Evolutionary conservation across 1,140 invertebrate species (phyloP).

Genomic region (Drosophila nebulosa): DNA sequence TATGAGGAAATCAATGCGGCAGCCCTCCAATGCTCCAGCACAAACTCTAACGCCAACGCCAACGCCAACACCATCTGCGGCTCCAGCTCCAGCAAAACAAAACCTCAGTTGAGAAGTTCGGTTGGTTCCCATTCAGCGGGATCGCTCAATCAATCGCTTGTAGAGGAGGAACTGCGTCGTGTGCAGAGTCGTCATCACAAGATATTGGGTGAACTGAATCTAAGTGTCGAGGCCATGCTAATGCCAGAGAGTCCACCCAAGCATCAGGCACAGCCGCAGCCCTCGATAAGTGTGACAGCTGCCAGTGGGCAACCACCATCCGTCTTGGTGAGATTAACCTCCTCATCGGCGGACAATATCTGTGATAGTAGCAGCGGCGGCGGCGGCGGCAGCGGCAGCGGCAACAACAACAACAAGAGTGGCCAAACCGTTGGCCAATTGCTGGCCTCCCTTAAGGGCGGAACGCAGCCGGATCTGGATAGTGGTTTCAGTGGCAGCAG

Average conservation of each 20-base stretch:
- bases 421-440: conserved; percentile 61
- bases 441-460: conserved; percentile 80
- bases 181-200: conserved; percentile 89
- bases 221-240: conserved; percentile 93
- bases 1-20: conserved; percentile 89
- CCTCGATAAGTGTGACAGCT: conserved; percentile 80
- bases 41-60: not conserved
- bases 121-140: conserved; percentile 68
- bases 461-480: conserved; percentile 84
- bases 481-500: conserved; percentile 91
- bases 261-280: conserved; percentile 63
- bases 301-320: conserved; percentile 66
- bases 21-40: conserved; percentile 64
- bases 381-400: too few relatives aligned
- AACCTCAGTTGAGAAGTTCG: conserved; percentile 30
- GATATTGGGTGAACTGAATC: conserved; percentile 91
- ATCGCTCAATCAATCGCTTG: conserved; percentile 85
- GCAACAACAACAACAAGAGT: not conserved
- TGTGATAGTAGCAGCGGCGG: conserved; percentile 56
- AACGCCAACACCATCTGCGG: not conserved
- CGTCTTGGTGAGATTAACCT: conserved; percentile 49
- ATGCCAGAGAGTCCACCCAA: conserved; percentile 85
- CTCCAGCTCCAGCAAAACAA: not conserved
- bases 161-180: conserved; percentile 90
- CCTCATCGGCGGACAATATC: conserved; percentile 76